Conservation (phyloP, 2,797 vertebrate genomes). For the Notolabrus celidotus region DNA sequence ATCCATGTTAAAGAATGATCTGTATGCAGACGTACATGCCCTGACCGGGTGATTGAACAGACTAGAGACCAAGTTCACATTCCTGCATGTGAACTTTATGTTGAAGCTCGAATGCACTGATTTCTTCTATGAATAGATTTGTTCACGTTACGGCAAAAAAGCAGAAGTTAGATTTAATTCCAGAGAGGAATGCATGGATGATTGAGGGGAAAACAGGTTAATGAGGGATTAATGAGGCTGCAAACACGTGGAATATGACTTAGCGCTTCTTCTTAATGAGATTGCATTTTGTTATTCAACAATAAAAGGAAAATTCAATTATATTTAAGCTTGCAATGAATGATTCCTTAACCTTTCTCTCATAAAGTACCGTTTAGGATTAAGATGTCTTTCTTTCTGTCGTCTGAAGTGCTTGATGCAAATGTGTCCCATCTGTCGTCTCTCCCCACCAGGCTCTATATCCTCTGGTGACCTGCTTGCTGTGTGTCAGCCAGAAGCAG, state of each 20-base stretch:
- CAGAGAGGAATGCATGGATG: not conserved
- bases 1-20: slow-evolving; percentile 44
- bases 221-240: not conserved
- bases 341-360: no score
- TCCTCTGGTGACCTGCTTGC: slow-evolving; percentile 97
- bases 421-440: slow-evolving; percentile 34
- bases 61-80: slow-evolving; percentile 22
- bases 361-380: not conserved
- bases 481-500: slow-evolving; percentile 99
- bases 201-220: not conserved
- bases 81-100: slow-evolving; percentile 4
- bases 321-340: not conserved
- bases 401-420: slow-evolving; percentile 4
- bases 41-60: not conserved
- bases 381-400: not conserved
- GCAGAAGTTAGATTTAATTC: not conserved
- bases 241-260: slow-evolving; percentile 8
- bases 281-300: not conserved
- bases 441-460: slow-evolving; percentile 90
- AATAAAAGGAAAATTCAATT: not conserved
- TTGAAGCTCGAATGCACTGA: not conserved
- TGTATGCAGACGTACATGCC: slow-evolving; percentile 30
- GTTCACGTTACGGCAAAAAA: not conserved
- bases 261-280: not conserved
- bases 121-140: not conserved